Percentiles rank a stretch among this genome's conserved stretches.
These are phyloP conservation scores for Austrofundulus limnaeus DNA, from an alignment of 2,113 vertebrate genomes.

Conservation along the genomic window DNA sequence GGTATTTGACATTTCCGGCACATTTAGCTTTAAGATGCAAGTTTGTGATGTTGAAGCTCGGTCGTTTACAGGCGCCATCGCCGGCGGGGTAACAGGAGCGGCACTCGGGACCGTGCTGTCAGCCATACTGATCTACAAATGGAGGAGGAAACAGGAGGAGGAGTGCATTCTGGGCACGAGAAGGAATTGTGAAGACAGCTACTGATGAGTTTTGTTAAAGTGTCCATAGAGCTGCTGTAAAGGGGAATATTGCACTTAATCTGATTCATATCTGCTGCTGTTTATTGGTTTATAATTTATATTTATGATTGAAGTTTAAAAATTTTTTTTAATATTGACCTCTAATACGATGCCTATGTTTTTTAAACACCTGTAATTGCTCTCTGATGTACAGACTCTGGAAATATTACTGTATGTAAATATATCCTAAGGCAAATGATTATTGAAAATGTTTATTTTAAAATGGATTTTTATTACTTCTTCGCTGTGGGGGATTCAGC, in stretches of 20 bases:
- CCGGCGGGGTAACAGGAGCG: constrained; percentile 83
- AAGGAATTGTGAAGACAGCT: constrained; percentile 78
- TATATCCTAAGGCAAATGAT: neutral
- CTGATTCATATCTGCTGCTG: neutral
- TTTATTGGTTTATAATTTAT: constrained; percentile 29
- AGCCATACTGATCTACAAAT: constrained; percentile 84
- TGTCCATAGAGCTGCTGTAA: neutral
- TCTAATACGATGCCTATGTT: too few species aligned
- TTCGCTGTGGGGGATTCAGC: neutral
- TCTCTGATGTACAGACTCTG: neutral
- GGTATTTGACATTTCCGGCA: constrained; percentile 63
- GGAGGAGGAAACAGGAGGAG: constrained; percentile 84
- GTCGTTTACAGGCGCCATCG: constrained; percentile 79
- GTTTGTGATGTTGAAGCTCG: neutral
- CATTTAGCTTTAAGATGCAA: neutral
- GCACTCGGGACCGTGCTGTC: constrained; percentile 79
- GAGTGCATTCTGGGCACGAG: constrained; percentile 81
- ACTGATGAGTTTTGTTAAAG: constrained; percentile 83
- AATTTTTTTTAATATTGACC: neutral
- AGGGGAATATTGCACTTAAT: neutral
- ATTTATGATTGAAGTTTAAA: neutral
- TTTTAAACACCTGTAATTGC: neutral
- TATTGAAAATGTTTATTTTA: neutral
- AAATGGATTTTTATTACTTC: neutral
- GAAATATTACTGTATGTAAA: neutral